Conservation (phyloP, 2,113 vertebrate genomes). For the Sylvietta virens region DNA sequence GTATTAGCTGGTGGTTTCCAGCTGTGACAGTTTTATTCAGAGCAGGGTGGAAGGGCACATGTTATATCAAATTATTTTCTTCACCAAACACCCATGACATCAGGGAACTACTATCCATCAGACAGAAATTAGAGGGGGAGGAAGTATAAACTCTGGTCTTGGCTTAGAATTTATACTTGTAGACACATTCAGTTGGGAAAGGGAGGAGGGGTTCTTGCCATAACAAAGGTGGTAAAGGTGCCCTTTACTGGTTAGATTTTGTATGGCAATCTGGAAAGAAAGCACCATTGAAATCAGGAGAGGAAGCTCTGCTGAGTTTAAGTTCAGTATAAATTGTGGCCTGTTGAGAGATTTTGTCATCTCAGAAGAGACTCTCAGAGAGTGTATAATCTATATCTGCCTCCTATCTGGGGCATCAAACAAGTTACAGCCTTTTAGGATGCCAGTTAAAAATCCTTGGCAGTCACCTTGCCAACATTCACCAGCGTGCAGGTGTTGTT, state of each 20-base stretch:
- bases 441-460: background rate
- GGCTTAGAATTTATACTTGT: constrained; percentile 39
- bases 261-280: constrained; percentile 58
- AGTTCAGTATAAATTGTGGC: background rate
- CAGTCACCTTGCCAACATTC: background rate
- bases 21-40: background rate
- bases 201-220: constrained; percentile 33
- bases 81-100: constrained; percentile 13
- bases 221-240: constrained; percentile 51
- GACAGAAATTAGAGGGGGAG: constrained; percentile 31
- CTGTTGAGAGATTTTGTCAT: background rate
- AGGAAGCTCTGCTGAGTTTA: constrained; percentile 5
- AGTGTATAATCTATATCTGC: background rate
- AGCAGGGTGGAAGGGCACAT: background rate
- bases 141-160: constrained; percentile 34
- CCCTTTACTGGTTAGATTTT: constrained; percentile 29
- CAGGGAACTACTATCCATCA: background rate
- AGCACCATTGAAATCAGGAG: constrained; percentile 66
- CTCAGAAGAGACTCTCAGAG: background rate
- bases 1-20: background rate
- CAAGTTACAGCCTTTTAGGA: background rate
- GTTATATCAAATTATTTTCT: background rate
- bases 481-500: background rate
- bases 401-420: background rate
- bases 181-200: background rate